A percentile compares a stretch with the other conserved stretches of the same genome.
Conservation (phyloP, 2,888 invertebrate genomes). For the Sialis fuliginosa region DNA sequence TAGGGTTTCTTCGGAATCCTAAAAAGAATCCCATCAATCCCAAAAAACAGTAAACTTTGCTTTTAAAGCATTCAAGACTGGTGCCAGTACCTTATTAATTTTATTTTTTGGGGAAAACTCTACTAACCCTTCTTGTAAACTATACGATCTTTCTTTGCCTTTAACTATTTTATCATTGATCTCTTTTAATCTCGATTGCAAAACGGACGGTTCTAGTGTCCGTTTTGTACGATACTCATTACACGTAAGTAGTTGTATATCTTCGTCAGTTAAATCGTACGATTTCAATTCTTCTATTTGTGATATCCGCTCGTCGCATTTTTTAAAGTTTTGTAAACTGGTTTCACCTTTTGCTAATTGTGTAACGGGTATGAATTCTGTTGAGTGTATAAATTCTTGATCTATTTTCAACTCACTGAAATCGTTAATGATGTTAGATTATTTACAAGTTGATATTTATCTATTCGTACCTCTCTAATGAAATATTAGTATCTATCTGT, state of each 20-base stretch:
- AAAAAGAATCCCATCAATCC: too few species aligned
- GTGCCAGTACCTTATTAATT: too few species aligned
- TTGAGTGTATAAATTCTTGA: conserved; percentile 13
- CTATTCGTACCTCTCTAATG: conserved; percentile 16
- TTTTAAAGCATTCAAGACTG: too few species aligned
- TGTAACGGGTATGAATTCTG: conserved; percentile 15
- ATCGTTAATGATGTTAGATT: conserved; percentile 1
- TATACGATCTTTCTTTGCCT: too few species aligned
- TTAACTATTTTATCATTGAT: conserved; percentile 9
- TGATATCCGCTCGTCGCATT: conserved; percentile 23
- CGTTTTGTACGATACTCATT: conserved; percentile 22
- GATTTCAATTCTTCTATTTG: conserved; percentile 29
- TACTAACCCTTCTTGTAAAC: too few species aligned
- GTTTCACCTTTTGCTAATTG: conserved; percentile 26
- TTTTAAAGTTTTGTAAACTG: conserved; percentile 26
- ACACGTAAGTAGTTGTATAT: conserved; percentile 31
- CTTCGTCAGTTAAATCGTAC: conserved; percentile 28
- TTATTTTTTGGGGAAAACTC: too few species aligned
- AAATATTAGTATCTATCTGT: conserved; percentile 17
- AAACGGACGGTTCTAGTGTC: conserved; percentile 11
- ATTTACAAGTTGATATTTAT: background rate
- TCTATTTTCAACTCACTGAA: conserved; percentile 12
- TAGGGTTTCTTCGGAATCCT: too few species aligned
- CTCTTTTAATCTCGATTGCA: conserved; percentile 10
- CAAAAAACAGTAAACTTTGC: too few species aligned